Conservation (phyloP, 1,140 invertebrate species). For the Berghia stephanieae region DNA sequence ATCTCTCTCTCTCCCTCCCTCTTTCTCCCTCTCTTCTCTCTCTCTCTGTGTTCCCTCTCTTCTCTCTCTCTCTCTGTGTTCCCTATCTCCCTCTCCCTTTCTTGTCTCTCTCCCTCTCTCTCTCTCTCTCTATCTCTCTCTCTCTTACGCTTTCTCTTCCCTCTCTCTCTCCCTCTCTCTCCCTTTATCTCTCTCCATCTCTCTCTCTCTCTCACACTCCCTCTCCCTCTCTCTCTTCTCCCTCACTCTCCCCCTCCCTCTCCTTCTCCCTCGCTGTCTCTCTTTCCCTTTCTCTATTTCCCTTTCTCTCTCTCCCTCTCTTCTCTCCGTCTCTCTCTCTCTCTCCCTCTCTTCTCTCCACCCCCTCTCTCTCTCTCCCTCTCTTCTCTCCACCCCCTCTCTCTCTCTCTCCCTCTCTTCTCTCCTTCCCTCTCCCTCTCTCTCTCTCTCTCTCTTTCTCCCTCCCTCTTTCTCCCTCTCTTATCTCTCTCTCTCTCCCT, state of each 20-base stretch:
- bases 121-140: background rate
- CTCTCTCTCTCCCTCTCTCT: background rate
- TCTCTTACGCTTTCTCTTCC: background rate
- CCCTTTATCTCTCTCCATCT: background rate
- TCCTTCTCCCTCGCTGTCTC: background rate
- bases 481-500: background rate
- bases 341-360: background rate
- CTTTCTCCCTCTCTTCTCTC: background rate
- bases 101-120: background rate
- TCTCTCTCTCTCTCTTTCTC: background rate
- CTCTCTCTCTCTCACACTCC: slow-evolving; percentile 7
- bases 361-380: background rate
- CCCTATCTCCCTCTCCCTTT: background rate
- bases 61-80: background rate
- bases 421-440: background rate
- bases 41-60: background rate
- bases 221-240: background rate
- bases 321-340: background rate
- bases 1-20: background rate
- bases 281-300: background rate
- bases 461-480: background rate
- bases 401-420: background rate
- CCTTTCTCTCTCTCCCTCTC: background rate
- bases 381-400: background rate
- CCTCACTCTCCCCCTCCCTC: background rate